These are phyloP conservation scores for Strigamia maritima DNA, from an alignment of 2,888 invertebrate genomes.

Conservation along the genomic window DNA sequence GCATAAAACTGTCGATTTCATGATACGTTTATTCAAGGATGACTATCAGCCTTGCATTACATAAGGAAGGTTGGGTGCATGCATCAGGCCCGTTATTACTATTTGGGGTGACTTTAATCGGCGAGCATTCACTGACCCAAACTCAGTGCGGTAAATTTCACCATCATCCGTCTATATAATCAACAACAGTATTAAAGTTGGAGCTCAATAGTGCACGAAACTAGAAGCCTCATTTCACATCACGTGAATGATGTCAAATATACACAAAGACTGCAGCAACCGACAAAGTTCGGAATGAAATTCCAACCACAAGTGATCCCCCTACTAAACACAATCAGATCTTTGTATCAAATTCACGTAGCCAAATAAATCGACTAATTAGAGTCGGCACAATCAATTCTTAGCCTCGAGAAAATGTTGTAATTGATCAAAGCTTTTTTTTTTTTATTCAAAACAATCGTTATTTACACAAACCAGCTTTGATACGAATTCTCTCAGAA, in stretches of 20 bases:
- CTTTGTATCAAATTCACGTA: constrained; percentile 20
- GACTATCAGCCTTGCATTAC: not conserved
- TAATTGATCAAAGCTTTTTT: not conserved
- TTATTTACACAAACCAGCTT: not conserved
- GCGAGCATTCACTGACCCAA: constrained; percentile 24
- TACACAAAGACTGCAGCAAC: constrained; percentile 5
- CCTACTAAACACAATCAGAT: constrained; percentile 1
- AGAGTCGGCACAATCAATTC: constrained; percentile 8
- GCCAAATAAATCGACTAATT: constrained; percentile 25
- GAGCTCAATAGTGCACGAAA: not conserved
- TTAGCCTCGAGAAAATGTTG: constrained; percentile 7
- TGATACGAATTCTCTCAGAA: not conserved
- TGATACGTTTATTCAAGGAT: not conserved
- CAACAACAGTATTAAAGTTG: constrained; percentile 18
- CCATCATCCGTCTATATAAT: constrained; percentile 31
- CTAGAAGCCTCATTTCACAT: constrained; percentile 16
- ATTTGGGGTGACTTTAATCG: constrained; percentile 20
- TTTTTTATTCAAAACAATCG: not conserved
- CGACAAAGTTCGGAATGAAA: constrained; percentile 2
- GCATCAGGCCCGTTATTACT: not conserved
- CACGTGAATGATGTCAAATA: constrained; percentile 22
- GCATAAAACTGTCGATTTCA: not conserved
- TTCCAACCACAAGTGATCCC: constrained; percentile 13
- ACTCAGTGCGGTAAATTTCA: constrained; percentile 17
- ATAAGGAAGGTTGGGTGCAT: not conserved